Percentiles rank a stretch among this genome's conserved stretches.
These are phyloP conservation scores for Epirrita christyi DNA, from an alignment of 2,888 invertebrate genomes.

Conservation along the genomic window DNA sequence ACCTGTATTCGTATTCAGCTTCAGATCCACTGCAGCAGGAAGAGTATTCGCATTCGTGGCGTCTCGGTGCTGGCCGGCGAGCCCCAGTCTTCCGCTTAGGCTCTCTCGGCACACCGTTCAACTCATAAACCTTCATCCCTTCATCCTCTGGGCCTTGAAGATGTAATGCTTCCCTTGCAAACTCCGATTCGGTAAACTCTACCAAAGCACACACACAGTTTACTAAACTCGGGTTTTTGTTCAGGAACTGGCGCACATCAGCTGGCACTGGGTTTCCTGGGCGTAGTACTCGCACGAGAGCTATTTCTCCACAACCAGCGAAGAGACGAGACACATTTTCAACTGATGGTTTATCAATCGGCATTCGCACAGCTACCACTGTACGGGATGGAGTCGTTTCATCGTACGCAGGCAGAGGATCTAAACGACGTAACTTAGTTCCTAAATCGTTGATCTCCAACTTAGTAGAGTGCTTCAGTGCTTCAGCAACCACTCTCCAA, in stretches of 20 bases:
- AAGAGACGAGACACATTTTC: constrained; percentile 97
- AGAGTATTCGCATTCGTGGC: constrained; percentile 87
- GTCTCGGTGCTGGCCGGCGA: constrained; percentile 85
- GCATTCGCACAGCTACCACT: constrained; percentile 94
- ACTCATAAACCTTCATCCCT: constrained; percentile 90
- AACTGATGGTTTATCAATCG: constrained; percentile 93
- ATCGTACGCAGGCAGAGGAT: constrained; percentile 94
- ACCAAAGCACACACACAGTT: constrained; percentile 95
- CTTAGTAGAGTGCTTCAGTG: constrained; percentile 90
- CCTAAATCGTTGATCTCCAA: constrained; percentile 96
- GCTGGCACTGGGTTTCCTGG: constrained; percentile 96
- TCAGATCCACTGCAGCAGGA: constrained; percentile 82
- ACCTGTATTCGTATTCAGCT: constrained; percentile 77
- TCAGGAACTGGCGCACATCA: constrained; percentile 95
- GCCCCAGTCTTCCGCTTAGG: constrained; percentile 89
- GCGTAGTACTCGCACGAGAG: constrained; percentile 92
- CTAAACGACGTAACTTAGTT: constrained; percentile 94
- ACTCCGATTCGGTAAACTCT: constrained; percentile 95
- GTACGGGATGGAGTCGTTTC: constrained; percentile 97
- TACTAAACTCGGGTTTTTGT: constrained; percentile 95
- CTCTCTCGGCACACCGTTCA: constrained; percentile 89
- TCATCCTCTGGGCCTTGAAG: constrained; percentile 85
- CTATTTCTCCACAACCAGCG: constrained; percentile 94
- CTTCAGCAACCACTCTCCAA: constrained; percentile 96
- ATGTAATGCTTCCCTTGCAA: constrained; percentile 92